Conservation (phyloP, 2,113 vertebrate genomes). For the Alouatta palliata region DNA sequence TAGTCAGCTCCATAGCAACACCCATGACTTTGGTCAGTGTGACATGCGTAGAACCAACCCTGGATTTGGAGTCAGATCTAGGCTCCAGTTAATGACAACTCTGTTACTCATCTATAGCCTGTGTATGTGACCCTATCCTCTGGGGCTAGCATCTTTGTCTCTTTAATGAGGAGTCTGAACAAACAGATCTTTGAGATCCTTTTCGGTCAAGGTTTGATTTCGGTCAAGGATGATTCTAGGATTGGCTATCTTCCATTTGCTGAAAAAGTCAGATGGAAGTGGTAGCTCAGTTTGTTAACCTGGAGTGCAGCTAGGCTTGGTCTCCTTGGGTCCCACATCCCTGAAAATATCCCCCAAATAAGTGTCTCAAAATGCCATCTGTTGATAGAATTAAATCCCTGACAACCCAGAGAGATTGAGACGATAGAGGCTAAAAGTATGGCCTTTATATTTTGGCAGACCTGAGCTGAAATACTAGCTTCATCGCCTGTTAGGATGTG, state of each 20-base stretch:
- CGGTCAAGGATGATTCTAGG: not conserved
- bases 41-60: not conserved
- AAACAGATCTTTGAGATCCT: not conserved
- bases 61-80: constrained; percentile 6
- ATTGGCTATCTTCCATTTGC: not conserved
- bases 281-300: not conserved
- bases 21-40: not conserved
- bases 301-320: not conserved
- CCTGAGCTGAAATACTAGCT: not conserved
- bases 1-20: not conserved
- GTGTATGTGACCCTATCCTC: not conserved
- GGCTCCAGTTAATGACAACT: not conserved
- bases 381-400: constrained; percentile 24
- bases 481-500: not conserved
- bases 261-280: not conserved
- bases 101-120: not conserved
- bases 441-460: constrained; percentile 2
- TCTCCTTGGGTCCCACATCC: not conserved
- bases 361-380: not conserved
- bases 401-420: not conserved
- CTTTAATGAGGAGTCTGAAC: not conserved
- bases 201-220: constrained; percentile 5
- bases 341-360: constrained; percentile 28
- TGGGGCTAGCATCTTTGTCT: not conserved
- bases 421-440: not conserved